These are phyloP conservation scores for Caiman crocodilus DNA, from an alignment of 2,797 vertebrate genomes.

Conservation along the genomic window DNA sequence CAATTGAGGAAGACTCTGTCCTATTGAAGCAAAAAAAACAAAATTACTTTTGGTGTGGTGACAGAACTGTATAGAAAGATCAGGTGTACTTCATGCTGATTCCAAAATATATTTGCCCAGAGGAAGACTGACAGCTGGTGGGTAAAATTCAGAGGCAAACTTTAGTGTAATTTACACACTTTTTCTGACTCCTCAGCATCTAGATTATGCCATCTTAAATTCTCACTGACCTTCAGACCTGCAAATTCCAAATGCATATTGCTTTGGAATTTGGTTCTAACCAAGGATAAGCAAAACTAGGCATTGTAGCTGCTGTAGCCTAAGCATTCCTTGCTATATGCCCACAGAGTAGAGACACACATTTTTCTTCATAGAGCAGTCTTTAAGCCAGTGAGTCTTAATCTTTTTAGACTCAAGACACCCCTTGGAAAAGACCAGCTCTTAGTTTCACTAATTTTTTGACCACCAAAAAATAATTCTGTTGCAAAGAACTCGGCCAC, in stretches of 20 bases:
- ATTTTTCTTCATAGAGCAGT: not conserved
- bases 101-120: not conserved
- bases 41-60: not conserved
- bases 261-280: not conserved
- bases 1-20: not conserved
- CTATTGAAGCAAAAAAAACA: not conserved
- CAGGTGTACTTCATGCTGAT: no score
- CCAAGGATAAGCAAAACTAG: not conserved
- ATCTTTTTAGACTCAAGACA: no score
- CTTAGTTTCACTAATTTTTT: no score
- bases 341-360: not conserved
- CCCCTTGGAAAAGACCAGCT: no score
- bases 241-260: not conserved
- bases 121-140: not conserved
- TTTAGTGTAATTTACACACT: not conserved
- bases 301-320: not conserved
- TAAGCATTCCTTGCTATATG: not conserved
- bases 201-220: not conserved
- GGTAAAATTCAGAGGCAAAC: not conserved
- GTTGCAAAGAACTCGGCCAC: no score
- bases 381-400: not conserved
- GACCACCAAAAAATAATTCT: no score
- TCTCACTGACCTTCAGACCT: not conserved
- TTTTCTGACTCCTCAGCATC: not conserved
- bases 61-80: not conserved